Evolutionary conservation across 2,797 vertebrate genomes (phyloP).

Genomic region (Hydrocynus forskahlii): DNA sequence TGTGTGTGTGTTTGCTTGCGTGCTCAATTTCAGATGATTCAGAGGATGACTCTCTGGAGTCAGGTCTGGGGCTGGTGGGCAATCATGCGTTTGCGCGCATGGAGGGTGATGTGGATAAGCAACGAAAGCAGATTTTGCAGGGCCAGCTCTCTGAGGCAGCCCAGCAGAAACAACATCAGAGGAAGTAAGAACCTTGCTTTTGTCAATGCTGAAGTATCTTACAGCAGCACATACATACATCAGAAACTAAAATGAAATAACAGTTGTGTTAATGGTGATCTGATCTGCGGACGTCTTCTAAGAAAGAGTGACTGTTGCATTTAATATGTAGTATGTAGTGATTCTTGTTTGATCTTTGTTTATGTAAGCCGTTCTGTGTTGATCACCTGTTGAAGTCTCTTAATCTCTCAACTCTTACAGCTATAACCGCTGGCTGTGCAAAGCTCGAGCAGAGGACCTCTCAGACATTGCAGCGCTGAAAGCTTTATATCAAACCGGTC

Average conservation of each 20-base stretch:
- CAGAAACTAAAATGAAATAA: neutral
- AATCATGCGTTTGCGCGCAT: conserved; percentile 95
- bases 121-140: conserved; percentile 91
- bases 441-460: conserved; percentile 93
- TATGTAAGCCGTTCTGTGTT: neutral
- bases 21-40: conserved; percentile 63
- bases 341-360: too few species aligned
- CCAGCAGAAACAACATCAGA: conserved; percentile 93
- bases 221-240: neutral
- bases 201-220: neutral
- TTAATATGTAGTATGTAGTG: neutral
- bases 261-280: neutral
- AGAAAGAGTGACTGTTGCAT: neutral
- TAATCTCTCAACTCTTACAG: conserved; percentile 76
- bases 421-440: conserved; percentile 95
- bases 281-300: neutral
- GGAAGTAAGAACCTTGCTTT: conserved; percentile 84
- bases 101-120: conserved; percentile 97
- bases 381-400: neutral
- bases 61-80: conserved; percentile 90
- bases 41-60: conserved; percentile 84
- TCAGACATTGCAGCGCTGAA: conserved; percentile 97
- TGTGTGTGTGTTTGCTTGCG: neutral
- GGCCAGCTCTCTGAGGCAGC: conserved; percentile 92
- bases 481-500: conserved; percentile 96